Percentiles rank a stretch among this genome's conserved stretches.
phyloP scores from a whole-genome alignment of 2,888 invertebrate species.

The Macropis europaea region DNA sequence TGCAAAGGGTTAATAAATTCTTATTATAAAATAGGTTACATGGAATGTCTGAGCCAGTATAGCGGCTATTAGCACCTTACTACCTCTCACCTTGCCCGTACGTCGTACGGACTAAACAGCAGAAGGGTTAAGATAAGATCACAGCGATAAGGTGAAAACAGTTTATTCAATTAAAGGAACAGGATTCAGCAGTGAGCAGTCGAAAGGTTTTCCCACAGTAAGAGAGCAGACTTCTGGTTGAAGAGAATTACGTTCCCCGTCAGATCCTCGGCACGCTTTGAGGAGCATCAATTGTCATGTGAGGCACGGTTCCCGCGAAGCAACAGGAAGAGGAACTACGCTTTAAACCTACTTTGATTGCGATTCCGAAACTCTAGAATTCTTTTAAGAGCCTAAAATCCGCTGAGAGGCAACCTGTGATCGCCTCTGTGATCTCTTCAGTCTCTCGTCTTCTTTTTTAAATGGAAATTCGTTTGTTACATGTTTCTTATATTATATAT shows the following conservation, averaged over 20 bases:
- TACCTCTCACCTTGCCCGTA: too few relatives aligned
- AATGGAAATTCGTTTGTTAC: too few relatives aligned
- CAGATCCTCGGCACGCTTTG: constrained; percentile 34
- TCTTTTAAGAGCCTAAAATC: constrained; percentile 1
- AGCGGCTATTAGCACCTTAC: too few relatives aligned
- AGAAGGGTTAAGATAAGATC: too few relatives aligned
- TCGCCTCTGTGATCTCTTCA: neutral
- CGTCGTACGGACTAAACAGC: too few relatives aligned
- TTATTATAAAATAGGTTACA: too few relatives aligned
- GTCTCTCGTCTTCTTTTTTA: neutral
- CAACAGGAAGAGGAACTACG: constrained; percentile 53
- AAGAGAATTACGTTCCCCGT: constrained; percentile 8
- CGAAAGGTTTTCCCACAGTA: constrained; percentile 24
- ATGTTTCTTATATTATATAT: too few relatives aligned
- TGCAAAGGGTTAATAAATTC: too few relatives aligned
- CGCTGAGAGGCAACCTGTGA: neutral
- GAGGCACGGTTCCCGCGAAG: constrained; percentile 35
- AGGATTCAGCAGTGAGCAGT: constrained; percentile 1
- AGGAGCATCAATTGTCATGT: constrained; percentile 40
- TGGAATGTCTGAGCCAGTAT: too few relatives aligned
- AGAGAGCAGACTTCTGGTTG: neutral
- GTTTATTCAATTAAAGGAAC: neutral
- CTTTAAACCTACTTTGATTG: constrained; percentile 50
- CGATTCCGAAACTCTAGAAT: constrained; percentile 34
- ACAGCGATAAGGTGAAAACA: neutral